A percentile compares a stretch with the other conserved stretches of the same genome.
phyloP scores from a whole-genome alignment of 2,113 vertebrate genomes.

The Clarias batrachus region DNA sequence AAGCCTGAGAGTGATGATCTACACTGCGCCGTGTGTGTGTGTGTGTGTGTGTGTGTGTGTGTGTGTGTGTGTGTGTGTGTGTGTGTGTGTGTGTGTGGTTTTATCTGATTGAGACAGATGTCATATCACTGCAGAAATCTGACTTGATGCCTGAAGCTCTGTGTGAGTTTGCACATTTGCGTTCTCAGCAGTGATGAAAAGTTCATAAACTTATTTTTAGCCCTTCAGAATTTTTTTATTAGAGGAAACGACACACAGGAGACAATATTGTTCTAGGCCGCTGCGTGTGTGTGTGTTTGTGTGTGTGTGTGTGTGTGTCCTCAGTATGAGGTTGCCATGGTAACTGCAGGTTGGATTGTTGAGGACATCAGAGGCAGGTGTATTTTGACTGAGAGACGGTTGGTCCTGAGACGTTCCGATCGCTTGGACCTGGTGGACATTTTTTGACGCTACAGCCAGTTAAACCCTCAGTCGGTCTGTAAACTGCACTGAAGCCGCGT shows the following conservation, averaged over 20 bases:
- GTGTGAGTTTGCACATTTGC: not conserved
- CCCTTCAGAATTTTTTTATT: slow-evolving; percentile 4
- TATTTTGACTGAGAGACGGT: not conserved
- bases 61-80: slow-evolving; percentile 32
- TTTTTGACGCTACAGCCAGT: not conserved
- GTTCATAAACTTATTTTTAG: slow-evolving; percentile 12
- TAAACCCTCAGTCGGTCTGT: not conserved
- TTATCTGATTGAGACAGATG: slow-evolving; percentile 1
- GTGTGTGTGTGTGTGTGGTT: not conserved
- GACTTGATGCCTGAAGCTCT: not conserved
- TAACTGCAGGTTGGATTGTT: slow-evolving; percentile 51
- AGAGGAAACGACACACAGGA: slow-evolving; percentile 4
- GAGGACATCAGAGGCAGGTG: slow-evolving; percentile 43
- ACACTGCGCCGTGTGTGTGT: not conserved
- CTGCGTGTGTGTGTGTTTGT: not conserved
- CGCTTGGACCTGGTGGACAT: not conserved
- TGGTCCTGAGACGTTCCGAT: not conserved
- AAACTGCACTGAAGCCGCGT: not conserved
- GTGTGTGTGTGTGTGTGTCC: slow-evolving; percentile 23
- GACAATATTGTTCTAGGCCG: not conserved
- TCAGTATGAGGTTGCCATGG: slow-evolving; percentile 52
- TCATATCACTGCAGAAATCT: not conserved
- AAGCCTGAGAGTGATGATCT: not conserved
- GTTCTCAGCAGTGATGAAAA: slow-evolving; percentile 15
- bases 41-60: not conserved